phyloP scores from a whole-genome alignment of 2,888 invertebrate genomes.

The Agrypnus murinus region DNA sequence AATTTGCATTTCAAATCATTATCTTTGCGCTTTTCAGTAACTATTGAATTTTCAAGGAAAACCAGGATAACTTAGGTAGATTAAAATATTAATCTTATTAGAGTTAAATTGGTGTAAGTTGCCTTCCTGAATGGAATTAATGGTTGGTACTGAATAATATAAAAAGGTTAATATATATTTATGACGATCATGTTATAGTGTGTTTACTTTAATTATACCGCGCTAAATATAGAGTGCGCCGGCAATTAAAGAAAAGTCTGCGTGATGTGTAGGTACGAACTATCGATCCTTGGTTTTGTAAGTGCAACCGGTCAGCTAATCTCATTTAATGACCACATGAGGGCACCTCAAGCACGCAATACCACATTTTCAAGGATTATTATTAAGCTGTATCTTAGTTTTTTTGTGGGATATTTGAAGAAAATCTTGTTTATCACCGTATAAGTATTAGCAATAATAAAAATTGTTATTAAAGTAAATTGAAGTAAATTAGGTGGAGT shows the following conservation, averaged over 20 bases:
- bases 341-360: constrained; percentile 45
- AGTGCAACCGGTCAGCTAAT: constrained; percentile 58
- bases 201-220: constrained; percentile 15
- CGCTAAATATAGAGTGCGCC: constrained; percentile 19
- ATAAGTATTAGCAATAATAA: no score
- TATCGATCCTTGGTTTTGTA: constrained; percentile 32
- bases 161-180: constrained; percentile 17
- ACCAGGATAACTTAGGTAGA: not conserved
- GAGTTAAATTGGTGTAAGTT: no score
- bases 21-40: not conserved
- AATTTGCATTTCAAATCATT: constrained; percentile 1
- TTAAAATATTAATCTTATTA: not conserved
- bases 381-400: no score
- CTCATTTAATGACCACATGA: constrained; percentile 57
- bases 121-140: no score
- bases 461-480: no score
- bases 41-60: not conserved
- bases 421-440: no score
- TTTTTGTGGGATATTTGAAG: no score
- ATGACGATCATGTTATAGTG: no score
- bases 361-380: constrained; percentile 4
- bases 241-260: constrained; percentile 32
- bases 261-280: not conserved
- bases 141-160: no score
- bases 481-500: no score